Percentiles rank a stretch among this genome's conserved stretches.
These are phyloP conservation scores for Malurus melanocephalus DNA, from an alignment of 2,113 vertebrate genomes.

Conservation along the genomic window DNA sequence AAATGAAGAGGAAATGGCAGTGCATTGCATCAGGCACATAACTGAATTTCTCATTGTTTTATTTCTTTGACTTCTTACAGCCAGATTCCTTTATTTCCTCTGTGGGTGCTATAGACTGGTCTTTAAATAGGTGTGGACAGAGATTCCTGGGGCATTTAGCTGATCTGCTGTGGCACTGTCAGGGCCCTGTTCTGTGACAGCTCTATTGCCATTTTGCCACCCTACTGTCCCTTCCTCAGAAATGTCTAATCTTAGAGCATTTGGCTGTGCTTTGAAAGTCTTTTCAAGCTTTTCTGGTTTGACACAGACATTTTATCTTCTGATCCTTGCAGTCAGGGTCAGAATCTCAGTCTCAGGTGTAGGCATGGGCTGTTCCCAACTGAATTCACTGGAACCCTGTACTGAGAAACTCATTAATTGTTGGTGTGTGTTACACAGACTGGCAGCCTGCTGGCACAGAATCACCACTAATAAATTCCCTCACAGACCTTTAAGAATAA, in stretches of 20 bases:
- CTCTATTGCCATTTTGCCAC: no score
- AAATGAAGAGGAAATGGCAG: neutral
- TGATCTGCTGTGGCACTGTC: no score
- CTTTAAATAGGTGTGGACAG: neutral
- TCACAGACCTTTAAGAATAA: neutral
- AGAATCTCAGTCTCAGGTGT: no score
- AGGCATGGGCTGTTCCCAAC: no score
- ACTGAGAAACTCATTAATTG: neutral
- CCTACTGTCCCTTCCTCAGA: no score
- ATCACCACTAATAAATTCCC: neutral
- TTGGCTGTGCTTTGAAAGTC: no score
- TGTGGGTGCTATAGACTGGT: neutral
- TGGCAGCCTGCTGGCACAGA: neutral
- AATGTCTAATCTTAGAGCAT: no score
- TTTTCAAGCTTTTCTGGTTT: no score
- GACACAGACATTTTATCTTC: no score
- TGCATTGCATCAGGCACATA: neutral
- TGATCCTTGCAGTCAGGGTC: no score
- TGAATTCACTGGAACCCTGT: neutral
- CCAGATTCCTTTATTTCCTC: neutral
- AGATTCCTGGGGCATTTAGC: neutral
- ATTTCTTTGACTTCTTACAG: neutral
- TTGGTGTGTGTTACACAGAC: neutral
- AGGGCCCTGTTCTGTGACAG: no score
- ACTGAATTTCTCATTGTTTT: neutral